These are phyloP conservation scores for Escarpia spicata DNA, from an alignment of 2,888 invertebrate genomes.

Conservation along the genomic window DNA sequence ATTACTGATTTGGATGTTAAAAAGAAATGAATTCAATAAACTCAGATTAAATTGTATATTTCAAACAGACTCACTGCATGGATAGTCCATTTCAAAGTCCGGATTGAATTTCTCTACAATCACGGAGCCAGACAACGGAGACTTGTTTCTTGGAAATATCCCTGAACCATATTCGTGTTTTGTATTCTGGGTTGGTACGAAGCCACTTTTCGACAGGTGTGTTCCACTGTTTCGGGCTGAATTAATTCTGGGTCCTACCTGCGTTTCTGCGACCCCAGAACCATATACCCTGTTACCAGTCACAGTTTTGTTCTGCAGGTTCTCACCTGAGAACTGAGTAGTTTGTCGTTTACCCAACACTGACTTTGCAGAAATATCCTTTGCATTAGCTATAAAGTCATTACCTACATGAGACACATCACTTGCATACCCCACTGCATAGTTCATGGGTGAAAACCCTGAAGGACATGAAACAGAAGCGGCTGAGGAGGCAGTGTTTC, in stretches of 20 bases:
- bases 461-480: not conserved
- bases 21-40: too few relatives aligned
- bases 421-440: not conserved
- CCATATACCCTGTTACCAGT: not conserved
- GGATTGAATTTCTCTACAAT: too few relatives aligned
- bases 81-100: slow-evolving; percentile 13
- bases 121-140: too few relatives aligned
- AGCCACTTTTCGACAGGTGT: not conserved
- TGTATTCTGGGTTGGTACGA: not conserved
- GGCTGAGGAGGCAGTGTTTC: not conserved
- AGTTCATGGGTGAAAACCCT: not conserved
- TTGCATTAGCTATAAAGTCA: not conserved
- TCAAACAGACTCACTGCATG: not conserved
- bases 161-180: too few relatives aligned
- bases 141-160: too few relatives aligned
- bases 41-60: too few relatives aligned
- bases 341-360: not conserved
- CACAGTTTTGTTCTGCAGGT: not conserved
- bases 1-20: too few relatives aligned
- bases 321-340: not conserved
- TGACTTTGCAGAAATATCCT: slow-evolving; percentile 3
- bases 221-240: not conserved
- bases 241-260: not conserved
- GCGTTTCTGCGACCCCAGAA: not conserved
- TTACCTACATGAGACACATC: not conserved